Evolutionary conservation across 2,888 invertebrate species (phyloP).

Genomic region (Ferdinandea cuprea): DNA sequence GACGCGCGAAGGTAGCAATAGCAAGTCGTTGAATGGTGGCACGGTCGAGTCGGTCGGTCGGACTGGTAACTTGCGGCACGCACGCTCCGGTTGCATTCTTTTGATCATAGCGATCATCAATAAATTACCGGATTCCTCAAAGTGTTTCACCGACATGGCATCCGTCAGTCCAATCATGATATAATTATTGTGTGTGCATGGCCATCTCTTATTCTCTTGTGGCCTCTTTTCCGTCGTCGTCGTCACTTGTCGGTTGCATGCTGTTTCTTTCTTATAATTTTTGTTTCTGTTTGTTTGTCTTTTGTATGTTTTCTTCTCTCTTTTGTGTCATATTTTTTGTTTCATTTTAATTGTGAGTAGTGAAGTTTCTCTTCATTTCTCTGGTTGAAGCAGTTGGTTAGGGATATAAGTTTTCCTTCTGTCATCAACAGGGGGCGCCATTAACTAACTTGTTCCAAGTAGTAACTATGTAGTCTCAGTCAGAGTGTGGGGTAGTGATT

Average conservation of each 20-base stretch:
- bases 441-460: constrained; percentile 32
- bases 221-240: constrained; percentile 56
- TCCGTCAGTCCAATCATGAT: constrained; percentile 76
- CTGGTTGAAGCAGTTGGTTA: constrained; percentile 3
- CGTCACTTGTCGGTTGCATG: constrained; percentile 32
- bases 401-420: constrained; percentile 57
- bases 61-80: constrained; percentile 75
- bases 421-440: constrained; percentile 67
- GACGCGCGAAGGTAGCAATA: constrained; percentile 50
- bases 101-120: constrained; percentile 78
- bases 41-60: constrained; percentile 56
- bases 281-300: too few species aligned
- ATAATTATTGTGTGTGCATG: constrained; percentile 76
- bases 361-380: not conserved
- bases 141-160: constrained; percentile 78
- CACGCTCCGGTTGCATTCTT: constrained; percentile 76
- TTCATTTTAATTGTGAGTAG: not conserved
- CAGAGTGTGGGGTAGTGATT: constrained; percentile 48
- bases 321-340: constrained; percentile 17
- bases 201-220: constrained; percentile 72
- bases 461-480: not conserved
- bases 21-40: constrained; percentile 61
- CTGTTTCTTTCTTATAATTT: constrained; percentile 13
- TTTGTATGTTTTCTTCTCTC: constrained; percentile 3
- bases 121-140: constrained; percentile 78